A percentile compares a stretch with the other conserved stretches of the same genome.
phyloP scores from a whole-genome alignment of 23 tunicate genomes.

The Oikopleura vanhoeffeni region DNA sequence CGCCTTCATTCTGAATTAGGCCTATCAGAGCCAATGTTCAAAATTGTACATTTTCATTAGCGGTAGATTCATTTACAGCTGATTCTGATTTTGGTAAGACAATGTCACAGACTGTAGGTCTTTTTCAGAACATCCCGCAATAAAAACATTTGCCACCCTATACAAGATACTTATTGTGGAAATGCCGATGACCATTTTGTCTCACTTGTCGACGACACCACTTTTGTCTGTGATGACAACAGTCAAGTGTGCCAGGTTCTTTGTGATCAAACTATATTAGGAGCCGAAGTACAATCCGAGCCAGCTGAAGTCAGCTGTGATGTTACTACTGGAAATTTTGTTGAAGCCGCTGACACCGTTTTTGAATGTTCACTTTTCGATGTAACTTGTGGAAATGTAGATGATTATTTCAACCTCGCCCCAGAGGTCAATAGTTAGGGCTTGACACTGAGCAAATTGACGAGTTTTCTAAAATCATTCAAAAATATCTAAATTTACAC shows the following conservation, averaged over 20 bases:
- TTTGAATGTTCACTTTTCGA: neutral
- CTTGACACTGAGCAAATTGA: too few relatives aligned
- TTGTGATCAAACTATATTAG: neutral
- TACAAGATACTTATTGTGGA: neutral
- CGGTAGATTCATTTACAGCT: too few relatives aligned
- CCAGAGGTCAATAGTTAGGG: neutral
- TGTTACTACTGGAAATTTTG: neutral
- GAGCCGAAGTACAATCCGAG: neutral
- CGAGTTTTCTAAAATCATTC: too few relatives aligned
- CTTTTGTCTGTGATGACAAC: neutral
- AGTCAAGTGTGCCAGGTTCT: neutral
- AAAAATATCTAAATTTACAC: too few relatives aligned
- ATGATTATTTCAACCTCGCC: neutral
- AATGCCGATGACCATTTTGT: neutral
- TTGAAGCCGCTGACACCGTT: neutral
- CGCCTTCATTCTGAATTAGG: too few relatives aligned
- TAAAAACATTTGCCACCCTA: too few relatives aligned
- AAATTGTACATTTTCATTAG: too few relatives aligned
- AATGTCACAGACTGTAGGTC: too few relatives aligned
- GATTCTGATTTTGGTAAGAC: too few relatives aligned
- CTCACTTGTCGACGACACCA: neutral
- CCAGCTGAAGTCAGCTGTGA: neutral
- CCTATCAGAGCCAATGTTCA: too few relatives aligned
- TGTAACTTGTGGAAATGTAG: slow-evolving; percentile 8
- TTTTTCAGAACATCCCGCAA: too few relatives aligned